Base-by-base conservation (phyloP, 1,140 invertebrate genomes). In the Centruroides vittatus region DNA sequence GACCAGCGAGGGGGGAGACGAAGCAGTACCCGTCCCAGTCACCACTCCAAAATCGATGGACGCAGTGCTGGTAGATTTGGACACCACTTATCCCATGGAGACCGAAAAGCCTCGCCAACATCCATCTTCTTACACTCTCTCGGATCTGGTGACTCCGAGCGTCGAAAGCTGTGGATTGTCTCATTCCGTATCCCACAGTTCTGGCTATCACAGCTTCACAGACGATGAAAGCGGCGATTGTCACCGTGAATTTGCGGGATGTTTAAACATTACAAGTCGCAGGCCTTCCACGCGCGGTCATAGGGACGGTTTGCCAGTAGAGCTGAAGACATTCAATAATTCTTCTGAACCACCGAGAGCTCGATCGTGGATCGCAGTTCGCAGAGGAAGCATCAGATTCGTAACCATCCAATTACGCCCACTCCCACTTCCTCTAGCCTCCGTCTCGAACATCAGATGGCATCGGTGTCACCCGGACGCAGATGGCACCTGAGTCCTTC, bases 141-240 rank as follows among this genome's bases (percentile, higher is more conserved):
- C 65, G 11, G 65, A 66, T 53, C 58, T 66, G 4, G 60, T 49
- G 46, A 64, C 66, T 23, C 66, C 66, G 4, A 63, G 51, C 54
- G 58, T 63, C 9, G 66, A 66, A 46, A 60, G 49, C 52, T 58
- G 59, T 41, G 62, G 65, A 35, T 55, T 68, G 47, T 60, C 68
- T 5, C 68, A 69, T 59, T 66, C 66, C 10, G 49, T 68, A 3
- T 69, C 68, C 7, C 68, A 67, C 46, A 65, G 65, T 51, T 69
- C 68, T 9, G 68, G 68, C 6, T 69, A 69, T 59, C 65, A 69
- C 48, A 68, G 67, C 7, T 65, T 68, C 46, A 62, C 63, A 0
- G 68, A 69, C n/a, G 68, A 69, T n/a, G 65, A 65, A 34, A 59
- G 57, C 34, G 54, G 57, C n/a, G 61, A 67, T 9, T 62, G 51